Evolutionary conservation across 2,113 vertebrate genomes (phyloP), one percentile per base, ranked within the genome.

Genomic region (Pachyramphus minor): DNA sequence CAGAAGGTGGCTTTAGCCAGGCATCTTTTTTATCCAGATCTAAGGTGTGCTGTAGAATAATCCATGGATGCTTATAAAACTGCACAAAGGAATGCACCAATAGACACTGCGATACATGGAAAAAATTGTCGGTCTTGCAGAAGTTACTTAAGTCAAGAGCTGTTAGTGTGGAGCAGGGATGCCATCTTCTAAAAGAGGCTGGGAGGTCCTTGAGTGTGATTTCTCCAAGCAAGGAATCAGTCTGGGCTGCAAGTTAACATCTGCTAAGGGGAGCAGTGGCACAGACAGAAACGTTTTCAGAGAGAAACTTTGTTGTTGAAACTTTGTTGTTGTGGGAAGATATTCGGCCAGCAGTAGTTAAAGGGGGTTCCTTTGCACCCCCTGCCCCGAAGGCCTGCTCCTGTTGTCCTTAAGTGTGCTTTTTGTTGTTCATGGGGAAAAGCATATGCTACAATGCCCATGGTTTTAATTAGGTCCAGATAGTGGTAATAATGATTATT

Each of bases 61-160:
- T 37, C 31, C 6, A 3, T 8, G 37, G 30, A 31, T 42, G 20
- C 25, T 56, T 44, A 16, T 24, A 47, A 39, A 76, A 15, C 20
- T 12, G 37, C 35, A 10, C 5, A 6, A 53, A 45, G 31, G 58
- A 67, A 47, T 45, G 30, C 12, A 22, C 30, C 33, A 14, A 2
- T 0, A 11, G 37, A 9, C 6, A 2, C 14, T 12, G 9, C 0
- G 0, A 52, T 56, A 27, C 3, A 0, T 22, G n/a, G 50, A 15
- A 42, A 66, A 39, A 59, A 41, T 2, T 12, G 47, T 45, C 0
- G 0, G 17, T 84, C 45, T 67, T 42, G 28, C 11, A 47, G 3
- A 63, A 89, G 37, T 49, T 77, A 8, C 0, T 20, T 19, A 27
- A 27, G 49, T 41, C 12, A 2, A 2, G 19, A n/a, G 18, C 12